Evolutionary conservation across 2,113 vertebrate genomes (phyloP).

Genomic region (Myiagra hebetior): DNA sequence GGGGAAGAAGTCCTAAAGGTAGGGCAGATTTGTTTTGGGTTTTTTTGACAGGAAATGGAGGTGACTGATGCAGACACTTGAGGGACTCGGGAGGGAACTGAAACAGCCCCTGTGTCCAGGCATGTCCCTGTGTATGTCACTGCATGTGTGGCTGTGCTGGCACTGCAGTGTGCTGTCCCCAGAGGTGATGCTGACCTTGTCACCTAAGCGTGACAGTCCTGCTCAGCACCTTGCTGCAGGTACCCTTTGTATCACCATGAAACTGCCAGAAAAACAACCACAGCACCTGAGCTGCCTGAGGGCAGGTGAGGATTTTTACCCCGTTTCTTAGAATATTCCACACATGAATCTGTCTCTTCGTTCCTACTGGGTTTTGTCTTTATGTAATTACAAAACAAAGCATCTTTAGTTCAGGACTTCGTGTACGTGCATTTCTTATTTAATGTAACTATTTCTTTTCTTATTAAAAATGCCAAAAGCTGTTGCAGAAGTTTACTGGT

Average conservation of each 20-base stretch:
- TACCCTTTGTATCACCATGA: fast-evolving
- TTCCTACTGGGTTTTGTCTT: neutral
- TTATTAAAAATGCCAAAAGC: neutral
- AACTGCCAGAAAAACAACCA: neutral
- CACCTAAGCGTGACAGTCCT: neutral
- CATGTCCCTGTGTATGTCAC: neutral
- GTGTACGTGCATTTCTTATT: neutral
- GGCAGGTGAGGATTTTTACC: fast-evolving
- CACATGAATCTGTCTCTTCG: fast-evolving
- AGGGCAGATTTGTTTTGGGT: neutral
- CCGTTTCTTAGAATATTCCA: neutral
- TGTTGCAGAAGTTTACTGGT: neutral
- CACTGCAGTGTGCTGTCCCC: neutral
- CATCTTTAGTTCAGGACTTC: neutral
- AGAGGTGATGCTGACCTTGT: neutral
- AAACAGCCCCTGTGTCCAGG: neutral
- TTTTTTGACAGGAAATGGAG: neutral
- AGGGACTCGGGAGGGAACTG: neutral
- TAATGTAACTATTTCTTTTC: neutral
- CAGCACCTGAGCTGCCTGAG: neutral
- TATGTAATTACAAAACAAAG: neutral
- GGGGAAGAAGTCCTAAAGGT: neutral
- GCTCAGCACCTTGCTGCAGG: neutral
- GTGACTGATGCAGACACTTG: neutral
- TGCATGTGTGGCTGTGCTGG: neutral